Percentiles rank a stretch among this genome's conserved stretches.
Conservation (phyloP, 2,888 invertebrate genomes). For the Caenorhabditis angaria region DNA sequence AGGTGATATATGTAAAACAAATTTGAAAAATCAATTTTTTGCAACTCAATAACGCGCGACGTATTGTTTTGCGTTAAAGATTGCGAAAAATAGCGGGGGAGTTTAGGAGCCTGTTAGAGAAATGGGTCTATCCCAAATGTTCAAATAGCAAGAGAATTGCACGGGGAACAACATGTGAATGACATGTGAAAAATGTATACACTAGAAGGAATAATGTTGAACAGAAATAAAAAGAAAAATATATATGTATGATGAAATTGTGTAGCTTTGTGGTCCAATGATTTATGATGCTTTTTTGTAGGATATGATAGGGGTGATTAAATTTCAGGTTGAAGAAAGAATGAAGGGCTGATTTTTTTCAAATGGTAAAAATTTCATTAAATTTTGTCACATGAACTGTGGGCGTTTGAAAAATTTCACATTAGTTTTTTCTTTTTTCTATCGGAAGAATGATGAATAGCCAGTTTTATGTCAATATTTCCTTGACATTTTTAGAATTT, state of each 20-base stretch:
- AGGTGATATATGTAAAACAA: neutral
- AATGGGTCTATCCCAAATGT: neutral
- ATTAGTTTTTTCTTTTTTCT: too few species aligned
- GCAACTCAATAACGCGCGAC: neutral
- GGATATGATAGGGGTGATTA: too few species aligned
- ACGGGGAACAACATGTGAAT: neutral
- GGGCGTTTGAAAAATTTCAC: too few species aligned
- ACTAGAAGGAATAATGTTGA: too few species aligned
- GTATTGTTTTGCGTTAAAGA: conserved; percentile 1
- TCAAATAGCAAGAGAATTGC: neutral
- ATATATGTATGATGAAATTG: neutral
- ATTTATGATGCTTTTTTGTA: too few species aligned
- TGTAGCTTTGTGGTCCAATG: neutral
- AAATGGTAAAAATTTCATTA: too few species aligned
- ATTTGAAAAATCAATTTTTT: neutral
- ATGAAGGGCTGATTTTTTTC: too few species aligned
- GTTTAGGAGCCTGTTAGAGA: neutral
- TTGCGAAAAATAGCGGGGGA: neutral
- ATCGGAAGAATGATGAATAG: too few species aligned
- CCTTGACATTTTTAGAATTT: too few species aligned
- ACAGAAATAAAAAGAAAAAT: neutral
- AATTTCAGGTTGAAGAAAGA: too few species aligned
- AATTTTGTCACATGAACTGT: too few species aligned
- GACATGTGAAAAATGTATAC: neutral
- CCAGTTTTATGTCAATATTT: too few species aligned